Evolutionary conservation across 2,113 vertebrate species (phyloP), one percentile per base, ranked within the genome.

Genomic region (Tenrec ecaudatus): DNA sequence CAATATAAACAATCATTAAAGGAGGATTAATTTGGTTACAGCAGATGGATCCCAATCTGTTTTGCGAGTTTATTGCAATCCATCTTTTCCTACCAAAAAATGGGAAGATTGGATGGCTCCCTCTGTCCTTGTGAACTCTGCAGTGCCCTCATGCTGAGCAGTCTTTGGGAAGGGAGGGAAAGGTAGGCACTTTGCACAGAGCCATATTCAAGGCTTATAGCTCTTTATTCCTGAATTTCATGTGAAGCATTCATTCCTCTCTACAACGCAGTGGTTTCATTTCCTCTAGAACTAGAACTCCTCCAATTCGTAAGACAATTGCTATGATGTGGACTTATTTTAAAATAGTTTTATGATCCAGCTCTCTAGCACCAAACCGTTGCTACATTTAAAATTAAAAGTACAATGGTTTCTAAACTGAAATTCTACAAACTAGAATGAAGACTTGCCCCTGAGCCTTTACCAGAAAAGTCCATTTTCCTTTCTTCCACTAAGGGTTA

Each of bases 31-130:
- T 97, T 95, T 95, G 86, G 88, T 86, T 92, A 93, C 10, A 92
- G 79, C 96, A 96, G 95, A 97, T 95, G 95, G 96, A 96, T 95
- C 94, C 94, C 95, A 97, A 96, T 95, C 95, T 96, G 95, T 90
- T 94, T 94, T 62, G 25, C 80, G 82, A 93, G 90, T 92, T 96
- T 93, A 90, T 95, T 93, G 95, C 71, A 80, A 94, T 94, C 93
- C 93, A 90, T 60, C 92, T 91, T 95, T 95, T 95, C 90, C 95
- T 90, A 66, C 71, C 47, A 10, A 92, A 77, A 94, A 95, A 53
- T 86, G 69, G 88, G 88, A 92, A 84, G 81, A 93, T 64, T 1
- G 29, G 29, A 86, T 69, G 27, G 57, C 53, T 88, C 85, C 69
- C 31, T 62, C 22, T 85, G 82, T 93, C 88, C 64, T 88, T 95